Conservation (phyloP, 2,113 vertebrate species). For the Calyptomena viridis region DNA sequence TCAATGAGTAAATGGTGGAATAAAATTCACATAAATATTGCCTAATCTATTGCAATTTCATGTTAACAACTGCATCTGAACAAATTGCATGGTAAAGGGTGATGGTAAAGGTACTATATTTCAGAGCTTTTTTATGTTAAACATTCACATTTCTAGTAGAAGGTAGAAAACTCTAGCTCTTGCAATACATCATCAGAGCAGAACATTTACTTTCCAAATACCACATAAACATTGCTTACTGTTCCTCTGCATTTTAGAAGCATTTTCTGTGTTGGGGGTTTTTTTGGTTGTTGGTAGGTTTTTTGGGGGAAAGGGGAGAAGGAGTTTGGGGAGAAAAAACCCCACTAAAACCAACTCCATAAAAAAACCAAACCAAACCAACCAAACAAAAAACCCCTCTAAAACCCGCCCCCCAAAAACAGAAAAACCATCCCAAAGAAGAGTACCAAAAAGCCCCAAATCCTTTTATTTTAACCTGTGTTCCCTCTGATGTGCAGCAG, state of each 20-base stretch:
- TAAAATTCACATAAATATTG: slow-evolving; percentile 73
- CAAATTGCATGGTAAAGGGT: slow-evolving; percentile 50
- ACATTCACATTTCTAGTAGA: slow-evolving; percentile 18
- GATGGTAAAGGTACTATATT: slow-evolving; percentile 23
- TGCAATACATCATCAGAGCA: slow-evolving; percentile 59
- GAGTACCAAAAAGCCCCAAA: neutral
- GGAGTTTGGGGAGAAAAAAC: neutral
- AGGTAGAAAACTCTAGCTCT: neutral
- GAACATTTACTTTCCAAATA: slow-evolving; percentile 42
- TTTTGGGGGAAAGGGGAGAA: neutral
- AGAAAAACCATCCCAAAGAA: neutral
- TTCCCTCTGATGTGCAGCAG: slow-evolving; percentile 28
- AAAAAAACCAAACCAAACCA: no score
- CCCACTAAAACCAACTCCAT: no score
- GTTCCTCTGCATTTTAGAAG: slow-evolving; percentile 18
- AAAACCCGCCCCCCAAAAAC: neutral
- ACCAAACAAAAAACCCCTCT: neutral
- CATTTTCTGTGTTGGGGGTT: neutral
- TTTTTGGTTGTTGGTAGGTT: neutral
- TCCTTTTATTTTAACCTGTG: neutral
- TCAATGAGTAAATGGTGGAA: slow-evolving; percentile 67
- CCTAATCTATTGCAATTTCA: slow-evolving; percentile 59
- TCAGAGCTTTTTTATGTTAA: slow-evolving; percentile 50
- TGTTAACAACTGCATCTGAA: slow-evolving; percentile 57
- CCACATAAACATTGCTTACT: neutral